phyloP scores from a whole-genome alignment of 2,797 vertebrate genomes.

The Neopelma chrysocephalum region DNA sequence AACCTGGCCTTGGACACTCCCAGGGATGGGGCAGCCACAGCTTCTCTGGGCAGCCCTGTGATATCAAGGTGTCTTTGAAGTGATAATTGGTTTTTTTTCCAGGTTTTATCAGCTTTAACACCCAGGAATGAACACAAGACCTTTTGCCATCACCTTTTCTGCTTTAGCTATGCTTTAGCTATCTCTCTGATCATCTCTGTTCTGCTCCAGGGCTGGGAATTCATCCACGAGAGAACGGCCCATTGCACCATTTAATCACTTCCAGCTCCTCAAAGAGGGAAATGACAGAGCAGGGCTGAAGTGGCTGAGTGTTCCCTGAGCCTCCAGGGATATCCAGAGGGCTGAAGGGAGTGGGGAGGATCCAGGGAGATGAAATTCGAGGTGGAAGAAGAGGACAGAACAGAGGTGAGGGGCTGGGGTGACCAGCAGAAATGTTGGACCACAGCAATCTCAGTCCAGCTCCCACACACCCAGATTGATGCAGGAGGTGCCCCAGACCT shows the following conservation, averaged over 20 bases:
- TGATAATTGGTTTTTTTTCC: background rate
- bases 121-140: background rate
- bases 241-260: background rate
- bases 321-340: background rate
- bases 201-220: background rate
- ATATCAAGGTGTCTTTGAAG: background rate
- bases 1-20: background rate
- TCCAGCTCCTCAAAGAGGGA: background rate
- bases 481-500: background rate
- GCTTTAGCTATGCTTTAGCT: background rate
- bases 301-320: background rate
- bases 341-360: background rate
- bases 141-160: background rate
- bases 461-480: rapidly evolving
- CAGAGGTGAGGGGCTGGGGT: background rate
- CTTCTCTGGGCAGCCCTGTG: background rate
- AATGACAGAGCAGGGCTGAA: background rate
- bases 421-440: background rate
- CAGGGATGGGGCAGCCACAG: background rate
- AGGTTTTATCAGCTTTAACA: background rate
- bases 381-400: background rate
- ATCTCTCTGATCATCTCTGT: background rate
- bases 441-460: background rate
- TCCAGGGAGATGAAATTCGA: background rate
- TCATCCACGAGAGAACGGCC: background rate